These are phyloP conservation scores for Xestia sexstrigata DNA, from an alignment of 2,888 invertebrate species.

Conservation along the genomic window DNA sequence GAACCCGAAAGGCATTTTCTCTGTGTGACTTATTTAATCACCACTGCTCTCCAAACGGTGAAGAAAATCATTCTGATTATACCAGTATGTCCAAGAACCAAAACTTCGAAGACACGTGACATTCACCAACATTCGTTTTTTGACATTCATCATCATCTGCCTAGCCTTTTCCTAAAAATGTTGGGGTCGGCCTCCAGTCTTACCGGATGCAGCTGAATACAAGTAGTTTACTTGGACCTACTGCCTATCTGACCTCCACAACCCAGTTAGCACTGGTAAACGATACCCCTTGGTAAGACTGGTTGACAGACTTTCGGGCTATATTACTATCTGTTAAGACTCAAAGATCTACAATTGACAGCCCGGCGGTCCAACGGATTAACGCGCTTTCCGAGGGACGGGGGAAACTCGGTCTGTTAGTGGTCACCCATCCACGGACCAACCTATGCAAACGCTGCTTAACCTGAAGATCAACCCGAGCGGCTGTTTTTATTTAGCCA, in stretches of 20 bases:
- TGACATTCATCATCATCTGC: too few species aligned
- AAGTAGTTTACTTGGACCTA: not conserved
- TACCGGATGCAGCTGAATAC: too few species aligned
- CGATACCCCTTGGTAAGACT: not conserved
- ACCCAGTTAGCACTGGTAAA: too few species aligned
- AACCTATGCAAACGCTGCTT: not conserved
- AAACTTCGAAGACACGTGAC: not conserved
- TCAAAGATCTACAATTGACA: not conserved
- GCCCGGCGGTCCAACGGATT: not conserved
- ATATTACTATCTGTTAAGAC: not conserved
- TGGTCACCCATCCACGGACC: not conserved
- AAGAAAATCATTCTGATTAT: not conserved
- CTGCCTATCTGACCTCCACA: not conserved
- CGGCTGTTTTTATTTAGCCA: not conserved
- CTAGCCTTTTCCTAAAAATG: too few species aligned
- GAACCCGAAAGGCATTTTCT: not conserved
- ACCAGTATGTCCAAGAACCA: not conserved
- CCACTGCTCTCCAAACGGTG: not conserved
- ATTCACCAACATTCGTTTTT: not conserved
- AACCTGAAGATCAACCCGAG: not conserved
- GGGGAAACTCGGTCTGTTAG: not conserved
- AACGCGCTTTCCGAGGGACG: not conserved
- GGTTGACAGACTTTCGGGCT: not conserved
- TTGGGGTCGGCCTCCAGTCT: too few species aligned
- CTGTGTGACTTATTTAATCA: not conserved